Evolutionary conservation across 2,888 invertebrate species (phyloP).

Genomic region (Minunthozetes semirufus): DNA sequence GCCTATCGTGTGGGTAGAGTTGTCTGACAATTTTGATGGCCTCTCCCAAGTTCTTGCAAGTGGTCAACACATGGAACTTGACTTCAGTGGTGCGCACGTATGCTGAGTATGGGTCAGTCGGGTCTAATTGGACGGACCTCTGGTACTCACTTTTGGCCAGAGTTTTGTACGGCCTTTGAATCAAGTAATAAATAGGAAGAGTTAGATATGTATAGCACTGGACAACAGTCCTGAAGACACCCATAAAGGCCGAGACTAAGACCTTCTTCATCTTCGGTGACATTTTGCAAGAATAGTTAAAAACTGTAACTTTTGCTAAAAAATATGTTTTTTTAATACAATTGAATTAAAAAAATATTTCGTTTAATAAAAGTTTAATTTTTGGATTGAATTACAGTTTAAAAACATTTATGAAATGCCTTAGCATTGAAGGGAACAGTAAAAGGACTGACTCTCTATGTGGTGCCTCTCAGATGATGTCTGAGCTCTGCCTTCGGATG

Average conservation of each 20-base stretch:
- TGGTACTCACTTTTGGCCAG: neutral
- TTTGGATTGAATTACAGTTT: too few species aligned
- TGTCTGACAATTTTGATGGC: neutral
- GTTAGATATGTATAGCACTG: conserved; percentile 55
- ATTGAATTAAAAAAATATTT: too few species aligned
- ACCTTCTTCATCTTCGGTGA: neutral
- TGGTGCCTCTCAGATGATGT: too few species aligned
- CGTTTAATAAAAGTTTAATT: too few species aligned
- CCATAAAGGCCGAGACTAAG: neutral
- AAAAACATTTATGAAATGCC: too few species aligned
- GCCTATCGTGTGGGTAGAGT: neutral
- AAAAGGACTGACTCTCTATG: too few species aligned
- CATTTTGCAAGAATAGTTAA: neutral
- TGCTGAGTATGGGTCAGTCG: neutral
- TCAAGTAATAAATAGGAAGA: conserved; percentile 75
- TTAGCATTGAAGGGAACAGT: too few species aligned
- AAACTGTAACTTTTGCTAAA: too few species aligned
- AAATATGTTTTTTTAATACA: too few species aligned
- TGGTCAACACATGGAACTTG: neutral
- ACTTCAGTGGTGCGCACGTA: neutral
- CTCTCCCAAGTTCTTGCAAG: neutral
- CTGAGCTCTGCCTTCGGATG: too few species aligned
- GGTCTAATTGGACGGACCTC: neutral
- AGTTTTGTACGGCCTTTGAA: conserved; percentile 62
- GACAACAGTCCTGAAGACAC: neutral